Conservation (phyloP, 1,140 invertebrate species). For the Hyposmocoma kahamanoa region DNA sequence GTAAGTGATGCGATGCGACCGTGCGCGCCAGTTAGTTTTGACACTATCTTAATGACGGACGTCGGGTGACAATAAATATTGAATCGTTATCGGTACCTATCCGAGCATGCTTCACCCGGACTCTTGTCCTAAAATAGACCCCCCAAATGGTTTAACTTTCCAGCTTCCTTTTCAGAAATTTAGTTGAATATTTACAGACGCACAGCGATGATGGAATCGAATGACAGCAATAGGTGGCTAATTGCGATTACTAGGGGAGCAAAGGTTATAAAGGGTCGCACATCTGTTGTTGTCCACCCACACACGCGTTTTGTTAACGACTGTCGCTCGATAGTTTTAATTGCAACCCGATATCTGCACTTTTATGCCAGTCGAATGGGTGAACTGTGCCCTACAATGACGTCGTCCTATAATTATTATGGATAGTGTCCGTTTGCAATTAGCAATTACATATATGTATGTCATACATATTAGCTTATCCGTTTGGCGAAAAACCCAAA, state of each 20-base stretch:
- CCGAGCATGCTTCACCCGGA: slow-evolving; percentile 39
- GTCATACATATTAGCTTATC: too few species aligned
- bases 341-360: slow-evolving; percentile 62
- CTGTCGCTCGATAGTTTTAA: slow-evolving; percentile 53
- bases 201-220: slow-evolving; percentile 4
- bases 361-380: slow-evolving; percentile 44
- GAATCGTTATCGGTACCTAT: slow-evolving; percentile 62
- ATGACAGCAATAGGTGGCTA: slow-evolving; percentile 31
- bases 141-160: slow-evolving; percentile 36
- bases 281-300: slow-evolving; percentile 62
- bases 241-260: slow-evolving; percentile 42
- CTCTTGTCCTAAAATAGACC: slow-evolving; percentile 53
- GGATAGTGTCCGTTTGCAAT: too few species aligned
- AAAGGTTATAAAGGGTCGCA: slow-evolving; percentile 50
- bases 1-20: slow-evolving; percentile 32
- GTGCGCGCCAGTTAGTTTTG: slow-evolving; percentile 65
- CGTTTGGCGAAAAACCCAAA: too few species aligned
- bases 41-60: slow-evolving; percentile 73
- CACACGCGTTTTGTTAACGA: slow-evolving; percentile 43
- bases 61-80: slow-evolving; percentile 70
- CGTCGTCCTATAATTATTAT: too few species aligned
- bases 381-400: too few species aligned
- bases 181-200: slow-evolving; percentile 4
- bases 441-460: too few species aligned
- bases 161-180: slow-evolving; percentile 3